These are phyloP conservation scores for Varanus salvator DNA, from an alignment of 2,113 vertebrate species.

Conservation along the genomic window DNA sequence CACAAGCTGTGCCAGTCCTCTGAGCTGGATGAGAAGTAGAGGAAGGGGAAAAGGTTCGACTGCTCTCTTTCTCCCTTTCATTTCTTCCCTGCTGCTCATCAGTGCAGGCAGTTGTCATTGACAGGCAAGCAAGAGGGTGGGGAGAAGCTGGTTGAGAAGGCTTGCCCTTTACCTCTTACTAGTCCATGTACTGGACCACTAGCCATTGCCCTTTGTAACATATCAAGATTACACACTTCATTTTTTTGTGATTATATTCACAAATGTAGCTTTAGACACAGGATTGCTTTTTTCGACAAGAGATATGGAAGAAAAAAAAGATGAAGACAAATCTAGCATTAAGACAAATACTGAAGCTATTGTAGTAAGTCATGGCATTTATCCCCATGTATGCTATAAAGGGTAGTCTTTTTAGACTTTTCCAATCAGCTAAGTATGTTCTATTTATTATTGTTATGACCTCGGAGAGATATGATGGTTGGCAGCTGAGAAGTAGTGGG, in stretches of 20 bases:
- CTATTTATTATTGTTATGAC: slow-evolving; percentile 52
- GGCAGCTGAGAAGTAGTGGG: slow-evolving; percentile 31
- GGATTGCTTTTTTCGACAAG: not conserved
- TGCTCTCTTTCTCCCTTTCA: not conserved
- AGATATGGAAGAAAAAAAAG: not conserved
- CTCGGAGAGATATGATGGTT: slow-evolving; percentile 25
- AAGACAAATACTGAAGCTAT: not conserved
- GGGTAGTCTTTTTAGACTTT: slow-evolving; percentile 31
- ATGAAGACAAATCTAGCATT: not conserved
- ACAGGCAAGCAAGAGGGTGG: not conserved
- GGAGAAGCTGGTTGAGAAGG: not conserved
- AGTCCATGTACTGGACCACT: not conserved
- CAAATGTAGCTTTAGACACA: not conserved
- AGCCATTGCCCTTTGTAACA: not conserved
- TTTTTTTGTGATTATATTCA: not conserved
- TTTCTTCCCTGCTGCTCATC: not conserved
- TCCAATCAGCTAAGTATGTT: slow-evolving; percentile 66
- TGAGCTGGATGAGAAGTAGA: not conserved
- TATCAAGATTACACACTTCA: not conserved
- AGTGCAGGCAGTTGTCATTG: not conserved
- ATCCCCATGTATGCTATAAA: rapidly evolving
- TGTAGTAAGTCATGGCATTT: not conserved
- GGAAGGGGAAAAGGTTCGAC: not conserved
- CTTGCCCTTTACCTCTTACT: not conserved
- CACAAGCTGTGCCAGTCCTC: not conserved